Evolutionary conservation across 1,140 invertebrate genomes (phyloP).

Genomic region (Diprion similis): DNA sequence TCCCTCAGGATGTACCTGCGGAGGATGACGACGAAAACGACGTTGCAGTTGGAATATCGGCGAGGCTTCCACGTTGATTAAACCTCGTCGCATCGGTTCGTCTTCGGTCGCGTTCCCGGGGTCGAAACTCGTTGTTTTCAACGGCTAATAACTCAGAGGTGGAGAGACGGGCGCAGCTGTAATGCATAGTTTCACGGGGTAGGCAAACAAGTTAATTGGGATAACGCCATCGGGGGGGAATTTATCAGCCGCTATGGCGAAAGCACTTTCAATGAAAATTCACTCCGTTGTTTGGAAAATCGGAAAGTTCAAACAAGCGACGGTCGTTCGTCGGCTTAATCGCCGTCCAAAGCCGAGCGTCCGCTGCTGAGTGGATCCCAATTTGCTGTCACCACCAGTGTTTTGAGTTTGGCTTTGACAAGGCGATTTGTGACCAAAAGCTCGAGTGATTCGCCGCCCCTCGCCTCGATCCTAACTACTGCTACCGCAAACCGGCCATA

Average conservation of each 20-base stretch:
- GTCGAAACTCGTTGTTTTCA: background rate
- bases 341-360: background rate
- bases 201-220: slow-evolving; percentile 7
- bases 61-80: no score
- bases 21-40: no score
- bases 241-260: background rate
- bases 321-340: background rate
- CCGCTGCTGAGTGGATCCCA: background rate
- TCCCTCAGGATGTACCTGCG: no score
- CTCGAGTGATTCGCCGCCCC: background rate
- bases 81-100: slow-evolving; percentile 31
- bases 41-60: no score
- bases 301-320: no score
- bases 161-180: background rate
- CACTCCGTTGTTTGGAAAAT: no score
- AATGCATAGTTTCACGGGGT: background rate
- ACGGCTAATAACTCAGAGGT: background rate
- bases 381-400: background rate
- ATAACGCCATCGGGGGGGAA: background rate
- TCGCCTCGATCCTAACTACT: background rate
- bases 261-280: background rate
- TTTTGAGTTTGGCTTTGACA: background rate
- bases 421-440: background rate
- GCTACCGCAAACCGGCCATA: background rate
- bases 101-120: no score